Conservation (phyloP, 2,797 vertebrate genomes). For the Distichodus sexfasciatus region DNA sequence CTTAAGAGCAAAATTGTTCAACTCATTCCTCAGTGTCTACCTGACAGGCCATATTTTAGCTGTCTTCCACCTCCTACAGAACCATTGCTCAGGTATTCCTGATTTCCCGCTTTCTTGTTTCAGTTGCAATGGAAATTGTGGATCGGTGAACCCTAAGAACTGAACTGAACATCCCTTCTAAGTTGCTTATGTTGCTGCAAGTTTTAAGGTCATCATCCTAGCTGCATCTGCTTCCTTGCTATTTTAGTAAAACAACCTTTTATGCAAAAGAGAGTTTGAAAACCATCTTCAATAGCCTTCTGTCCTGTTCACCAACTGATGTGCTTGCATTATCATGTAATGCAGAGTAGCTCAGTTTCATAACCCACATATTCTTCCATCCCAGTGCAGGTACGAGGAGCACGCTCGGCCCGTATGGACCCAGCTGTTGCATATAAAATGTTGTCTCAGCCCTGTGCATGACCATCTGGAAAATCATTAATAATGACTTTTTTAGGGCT, state of each 20-base stretch:
- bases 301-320: too few relatives aligned
- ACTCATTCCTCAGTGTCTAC: too few relatives aligned
- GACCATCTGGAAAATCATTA: constrained; percentile 23
- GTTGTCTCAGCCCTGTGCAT: not conserved
- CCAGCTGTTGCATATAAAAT: not conserved
- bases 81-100: too few relatives aligned
- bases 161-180: too few relatives aligned
- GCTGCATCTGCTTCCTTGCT: constrained; percentile 1
- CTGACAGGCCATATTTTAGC: too few relatives aligned
- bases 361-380: not conserved
- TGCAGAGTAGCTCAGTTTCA: not conserved
- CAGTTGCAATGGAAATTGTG: too few relatives aligned
- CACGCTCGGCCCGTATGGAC: not conserved
- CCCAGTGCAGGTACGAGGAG: not conserved
- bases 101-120: too few relatives aligned
- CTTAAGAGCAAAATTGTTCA: too few relatives aligned
- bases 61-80: too few relatives aligned
- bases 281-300: constrained; percentile 15
- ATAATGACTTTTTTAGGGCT: constrained; percentile 4
- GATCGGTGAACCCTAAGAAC: too few relatives aligned
- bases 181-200: constrained; percentile 15
- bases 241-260: not conserved
- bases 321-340: too few relatives aligned
- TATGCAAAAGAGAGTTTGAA: constrained; percentile 10
- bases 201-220: constrained; percentile 29